A percentile compares a stretch with the other conserved stretches of the same genome.
phyloP scores from a whole-genome alignment of 2,888 invertebrate species.

The Meganola albula region DNA sequence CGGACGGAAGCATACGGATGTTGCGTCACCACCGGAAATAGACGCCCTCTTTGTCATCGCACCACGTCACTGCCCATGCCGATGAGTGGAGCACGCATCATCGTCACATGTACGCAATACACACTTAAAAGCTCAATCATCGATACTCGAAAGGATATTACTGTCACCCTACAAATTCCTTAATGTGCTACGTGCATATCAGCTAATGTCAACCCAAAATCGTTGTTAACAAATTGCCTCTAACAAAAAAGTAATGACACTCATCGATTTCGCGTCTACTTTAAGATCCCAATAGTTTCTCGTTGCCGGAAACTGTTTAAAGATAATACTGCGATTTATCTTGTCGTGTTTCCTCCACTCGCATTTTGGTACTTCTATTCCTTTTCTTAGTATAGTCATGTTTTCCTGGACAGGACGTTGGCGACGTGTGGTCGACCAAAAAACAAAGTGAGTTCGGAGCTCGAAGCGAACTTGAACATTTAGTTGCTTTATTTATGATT shows the following conservation, averaged over 20 bases:
- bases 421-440: conserved; percentile 29
- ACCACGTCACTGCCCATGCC: conserved; percentile 28
- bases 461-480: conserved; percentile 45
- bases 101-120: conserved; percentile 21
- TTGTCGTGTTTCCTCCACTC: conserved; percentile 34
- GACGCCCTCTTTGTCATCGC: conserved; percentile 70
- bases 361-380: conserved; percentile 34
- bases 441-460: conserved; percentile 40
- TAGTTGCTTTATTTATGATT: conserved; percentile 49
- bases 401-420: conserved; percentile 29
- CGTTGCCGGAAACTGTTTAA: conserved; percentile 48
- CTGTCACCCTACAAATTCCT: conserved; percentile 39
- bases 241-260: conserved; percentile 49
- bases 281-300: conserved; percentile 42
- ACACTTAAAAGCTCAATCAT: no score
- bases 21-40: conserved; percentile 74
- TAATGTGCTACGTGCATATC: conserved; percentile 35
- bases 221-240: conserved; percentile 35
- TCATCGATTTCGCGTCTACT: conserved; percentile 42
- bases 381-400: conserved; percentile 32
- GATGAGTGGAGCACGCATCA: conserved; percentile 5
- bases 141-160: conserved; percentile 40
- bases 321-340: conserved; percentile 57
- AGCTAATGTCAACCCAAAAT: conserved; percentile 32
- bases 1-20: conserved; percentile 66